Base-by-base conservation (phyloP, 2,888 invertebrate species). In the Folsomia candida region DNA sequence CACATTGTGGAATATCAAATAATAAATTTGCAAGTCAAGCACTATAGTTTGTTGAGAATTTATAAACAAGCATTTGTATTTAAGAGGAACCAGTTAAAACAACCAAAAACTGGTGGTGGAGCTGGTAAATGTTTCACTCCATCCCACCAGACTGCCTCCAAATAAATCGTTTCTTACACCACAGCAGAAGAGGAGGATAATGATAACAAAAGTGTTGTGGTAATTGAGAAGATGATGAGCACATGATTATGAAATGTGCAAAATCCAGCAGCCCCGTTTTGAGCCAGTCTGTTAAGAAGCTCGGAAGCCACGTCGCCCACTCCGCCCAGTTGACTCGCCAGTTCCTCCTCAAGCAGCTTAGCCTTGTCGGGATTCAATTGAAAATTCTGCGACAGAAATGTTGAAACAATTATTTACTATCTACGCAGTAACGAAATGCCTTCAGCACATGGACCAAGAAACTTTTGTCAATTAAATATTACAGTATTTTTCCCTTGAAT, bases 311-410 rank as follows among this genome's bases (percentile, higher is more conserved):
- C 64, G 22, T 47, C 62, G 1, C 75, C 75, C 18, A 27, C 18
- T 18, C 75, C 75, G 22, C 75, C 75, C 3, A 14, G 37, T 67
- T 59, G 69, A 58, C 51, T 68, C 4, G 76, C 76, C 14, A 76
- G 29, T 57, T 76, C 76, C 51, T 76, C 73, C 26, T 68, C 59
- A 1, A 76, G 65, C 11, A 76, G 37, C 24, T 54, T 4, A 27
- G 72, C 76, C 28, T 76, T 76, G 65, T 76, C 76, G 11, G 73
- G 57, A 18, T 70, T 72, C 37, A 76, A 20, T 37, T 51, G 68
- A 26, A 76, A 76, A 37, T 63, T 54, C 76, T 76, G n/a, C n/a
- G n/a, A n/a, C n/a, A n/a, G n/a, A n/a, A n/a, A n/a, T n/a, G n/a
- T n/a, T n/a, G n/a, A n/a, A n/a, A n/a, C n/a, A n/a, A n/a, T n/a